Evolutionary conservation across 1,140 invertebrate species (phyloP).

Genomic region (Pachyrhynchus sulphureomaculatus): DNA sequence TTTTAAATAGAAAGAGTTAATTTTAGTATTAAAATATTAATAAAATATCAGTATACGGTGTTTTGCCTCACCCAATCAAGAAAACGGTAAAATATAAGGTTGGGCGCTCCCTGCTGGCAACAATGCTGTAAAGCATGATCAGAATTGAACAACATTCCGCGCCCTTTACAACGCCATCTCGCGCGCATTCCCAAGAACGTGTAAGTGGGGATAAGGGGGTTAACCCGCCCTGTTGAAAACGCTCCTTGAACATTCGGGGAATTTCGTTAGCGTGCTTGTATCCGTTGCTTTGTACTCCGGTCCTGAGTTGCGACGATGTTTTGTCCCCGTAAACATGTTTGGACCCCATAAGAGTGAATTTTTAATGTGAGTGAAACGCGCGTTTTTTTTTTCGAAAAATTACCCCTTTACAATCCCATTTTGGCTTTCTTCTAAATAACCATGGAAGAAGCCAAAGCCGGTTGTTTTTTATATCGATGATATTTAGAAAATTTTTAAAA

Average conservation of each 20-base stretch:
- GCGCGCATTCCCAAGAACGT: conserved; percentile 26
- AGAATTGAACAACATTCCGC: conserved; percentile 31
- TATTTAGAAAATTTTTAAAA: conserved; percentile 34
- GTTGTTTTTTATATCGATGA: conserved; percentile 44
- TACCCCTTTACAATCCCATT: not conserved
- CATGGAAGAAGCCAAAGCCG: conserved; percentile 44
- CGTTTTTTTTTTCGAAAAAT: conserved; percentile 9
- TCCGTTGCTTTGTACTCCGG: conserved; percentile 11
- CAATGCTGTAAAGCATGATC: not conserved
- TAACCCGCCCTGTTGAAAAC: conserved; percentile 32
- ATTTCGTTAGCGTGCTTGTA: conserved; percentile 37
- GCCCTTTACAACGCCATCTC: conserved; percentile 41
- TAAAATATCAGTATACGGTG: too few species aligned
- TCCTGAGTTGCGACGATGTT: conserved; percentile 22
- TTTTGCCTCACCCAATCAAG: too few species aligned
- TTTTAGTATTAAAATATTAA: too few species aligned
- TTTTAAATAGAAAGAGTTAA: too few species aligned
- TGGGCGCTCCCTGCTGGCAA: not conserved
- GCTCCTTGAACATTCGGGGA: conserved; percentile 39
- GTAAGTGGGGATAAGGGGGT: conserved; percentile 28
- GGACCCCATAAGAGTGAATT: conserved; percentile 12
- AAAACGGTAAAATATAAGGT: too few species aligned
- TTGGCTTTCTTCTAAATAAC: conserved; percentile 32
- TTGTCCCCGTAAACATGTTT: conserved; percentile 21
- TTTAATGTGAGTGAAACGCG: conserved; percentile 13